Base-by-base conservation (phyloP, 2,888 invertebrate genomes). In the Trichopria drosophilae region DNA sequence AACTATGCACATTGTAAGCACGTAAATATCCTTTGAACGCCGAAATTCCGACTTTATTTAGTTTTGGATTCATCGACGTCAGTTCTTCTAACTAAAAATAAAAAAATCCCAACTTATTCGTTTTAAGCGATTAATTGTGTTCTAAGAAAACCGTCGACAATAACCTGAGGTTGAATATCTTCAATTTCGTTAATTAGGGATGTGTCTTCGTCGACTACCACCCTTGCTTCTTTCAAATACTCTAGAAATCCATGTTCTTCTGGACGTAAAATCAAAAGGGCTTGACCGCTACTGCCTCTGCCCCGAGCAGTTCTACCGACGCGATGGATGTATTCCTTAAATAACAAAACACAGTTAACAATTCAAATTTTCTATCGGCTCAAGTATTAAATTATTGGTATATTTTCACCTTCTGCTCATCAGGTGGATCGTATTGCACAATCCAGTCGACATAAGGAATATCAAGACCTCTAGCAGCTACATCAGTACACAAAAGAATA, bases 361-460 rank as follows among this genome's bases (percentile, higher is more conserved):
- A 16, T 24, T 19, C n/a, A n/a, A n/a, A n/a, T n/a, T n/a, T n/a
- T n/a, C n/a, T n/a, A n/a, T n/a, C n/a, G n/a, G n/a, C n/a, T n/a
- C n/a, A n/a, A n/a, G n/a, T n/a, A n/a, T n/a, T n/a, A n/a, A 10
- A 29, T 16, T 3, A 51, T 9, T 37, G 2, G 10, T 50, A 10
- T 35, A 31, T 28, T 2, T 55, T 71, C 71, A 88, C 88, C 81
- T 90, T 92, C 7, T 96, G 96, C 79, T 97, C 96, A 84, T 97
- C 96, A 61, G 97, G 95, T 0, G 97, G 97, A 79, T 98, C 97
- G 72, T 84, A 96, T 73, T 97, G 96, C 1, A 97, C 92, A 67
- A 97, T 96, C 96, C 96, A 97, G 75, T 97, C 96, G 0, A 98
- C 96, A 16, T 88, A 86, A 0, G 95, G 95, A 68, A 96, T 96